These are phyloP conservation scores for Holcopasites calliopsidis DNA, from an alignment of 1,140 invertebrate genomes.

Conservation along the genomic window DNA sequence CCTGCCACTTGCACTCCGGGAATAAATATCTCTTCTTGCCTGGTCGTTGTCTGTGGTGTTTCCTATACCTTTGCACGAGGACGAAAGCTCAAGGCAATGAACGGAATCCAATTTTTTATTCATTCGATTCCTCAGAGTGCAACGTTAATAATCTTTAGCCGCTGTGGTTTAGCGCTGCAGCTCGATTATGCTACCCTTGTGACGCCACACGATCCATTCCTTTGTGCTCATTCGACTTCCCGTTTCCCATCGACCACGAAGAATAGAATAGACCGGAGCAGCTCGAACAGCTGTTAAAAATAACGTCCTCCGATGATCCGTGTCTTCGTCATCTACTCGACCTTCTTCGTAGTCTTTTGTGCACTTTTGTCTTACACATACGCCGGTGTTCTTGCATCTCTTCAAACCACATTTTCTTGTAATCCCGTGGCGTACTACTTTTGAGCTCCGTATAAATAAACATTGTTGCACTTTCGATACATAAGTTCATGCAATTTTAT, in stretches of 20 bases:
- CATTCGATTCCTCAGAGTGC: background rate
- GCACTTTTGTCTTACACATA: background rate
- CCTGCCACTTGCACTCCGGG: background rate
- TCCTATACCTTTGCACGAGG: background rate
- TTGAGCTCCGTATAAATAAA: no score
- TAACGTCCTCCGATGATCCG: constrained; percentile 24
- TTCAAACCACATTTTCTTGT: no score
- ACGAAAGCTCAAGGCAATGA: background rate
- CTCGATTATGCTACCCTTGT: background rate
- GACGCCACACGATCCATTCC: background rate
- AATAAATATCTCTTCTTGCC: background rate
- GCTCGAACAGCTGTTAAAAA: constrained; percentile 7
- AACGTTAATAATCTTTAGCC: background rate
- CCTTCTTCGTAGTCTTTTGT: background rate
- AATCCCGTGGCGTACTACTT: no score
- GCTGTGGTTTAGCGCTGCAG: no score
- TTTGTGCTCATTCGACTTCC: no score
- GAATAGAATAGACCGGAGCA: background rate
- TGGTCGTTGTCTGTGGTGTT: background rate
- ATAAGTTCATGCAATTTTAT: no score
- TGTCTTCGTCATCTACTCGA: constrained; percentile 7
- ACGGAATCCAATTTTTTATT: background rate
- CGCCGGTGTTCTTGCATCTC: no score
- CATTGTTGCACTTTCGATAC: no score
- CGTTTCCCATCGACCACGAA: background rate